Percentiles rank a stretch among this genome's conserved stretches.
These are phyloP conservation scores for Corydoras maculifer DNA, from an alignment of 2,113 vertebrate genomes.

Conservation along the genomic window DNA sequence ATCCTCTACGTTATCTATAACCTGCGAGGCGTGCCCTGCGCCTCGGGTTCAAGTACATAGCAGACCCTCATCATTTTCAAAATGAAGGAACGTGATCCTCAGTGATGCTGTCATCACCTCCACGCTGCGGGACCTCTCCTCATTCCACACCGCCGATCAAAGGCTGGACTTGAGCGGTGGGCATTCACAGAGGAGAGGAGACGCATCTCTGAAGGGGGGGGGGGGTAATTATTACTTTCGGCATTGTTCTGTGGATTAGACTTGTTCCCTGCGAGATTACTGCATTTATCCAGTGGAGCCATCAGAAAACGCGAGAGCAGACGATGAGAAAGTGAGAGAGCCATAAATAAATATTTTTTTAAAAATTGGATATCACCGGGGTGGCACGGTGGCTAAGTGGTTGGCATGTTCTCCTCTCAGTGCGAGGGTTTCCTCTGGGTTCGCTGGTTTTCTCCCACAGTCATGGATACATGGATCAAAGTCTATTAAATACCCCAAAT, in stretches of 20 bases:
- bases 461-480: too few relatives aligned
- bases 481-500: too few relatives aligned
- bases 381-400: too few relatives aligned
- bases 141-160: constrained; percentile 80
- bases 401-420: too few relatives aligned
- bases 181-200: constrained; percentile 60
- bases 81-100: not conserved
- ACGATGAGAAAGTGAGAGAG: constrained; percentile 22
- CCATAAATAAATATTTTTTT: not conserved
- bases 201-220: constrained; percentile 19
- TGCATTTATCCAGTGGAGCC: constrained; percentile 21
- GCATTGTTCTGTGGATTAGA: constrained; percentile 40
- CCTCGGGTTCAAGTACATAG: constrained; percentile 7
- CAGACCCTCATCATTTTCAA: constrained; percentile 6
- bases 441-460: too few relatives aligned
- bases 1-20: too few relatives aligned
- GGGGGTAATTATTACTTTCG: constrained; percentile 33
- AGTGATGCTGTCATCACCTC: not conserved
- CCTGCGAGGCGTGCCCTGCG: too few relatives aligned
- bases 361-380: not conserved
- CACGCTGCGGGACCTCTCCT: constrained; percentile 20
- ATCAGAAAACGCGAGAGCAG: constrained; percentile 9
- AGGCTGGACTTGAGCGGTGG: constrained; percentile 77
- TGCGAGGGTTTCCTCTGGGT: too few relatives aligned
- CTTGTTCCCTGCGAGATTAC: constrained; percentile 34